Conservation (phyloP, 1,140 invertebrate species). For the Tetragnatha versicolor region DNA sequence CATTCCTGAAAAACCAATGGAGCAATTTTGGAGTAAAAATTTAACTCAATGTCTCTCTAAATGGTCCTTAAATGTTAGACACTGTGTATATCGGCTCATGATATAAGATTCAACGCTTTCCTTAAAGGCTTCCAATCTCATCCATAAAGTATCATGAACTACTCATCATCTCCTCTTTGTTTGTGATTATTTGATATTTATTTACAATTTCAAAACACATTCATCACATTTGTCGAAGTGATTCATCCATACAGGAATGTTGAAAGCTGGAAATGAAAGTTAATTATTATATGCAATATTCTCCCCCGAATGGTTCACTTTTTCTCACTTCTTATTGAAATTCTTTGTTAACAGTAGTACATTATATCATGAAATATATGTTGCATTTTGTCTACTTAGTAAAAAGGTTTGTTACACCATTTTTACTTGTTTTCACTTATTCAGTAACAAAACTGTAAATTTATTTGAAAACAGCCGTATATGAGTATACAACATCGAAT, state of each 20-base stretch:
- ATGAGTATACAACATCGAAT: slow-evolving; percentile 32
- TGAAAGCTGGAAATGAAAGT: slow-evolving; percentile 44
- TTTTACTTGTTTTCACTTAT: slow-evolving; percentile 37
- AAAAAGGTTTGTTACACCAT: slow-evolving; percentile 55
- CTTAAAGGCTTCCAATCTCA: neutral
- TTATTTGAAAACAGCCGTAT: neutral
- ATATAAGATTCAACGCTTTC: neutral
- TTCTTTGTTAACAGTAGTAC: slow-evolving; percentile 54
- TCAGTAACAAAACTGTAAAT: slow-evolving; percentile 22
- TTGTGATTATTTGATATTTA: slow-evolving; percentile 41
- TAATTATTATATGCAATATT: too few species aligned
- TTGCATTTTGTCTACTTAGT: slow-evolving; percentile 55
- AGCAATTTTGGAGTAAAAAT: too few species aligned
- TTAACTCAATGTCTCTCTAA: neutral
- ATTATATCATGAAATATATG: slow-evolving; percentile 53
- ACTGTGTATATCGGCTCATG: slow-evolving; percentile 27
- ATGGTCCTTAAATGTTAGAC: neutral
- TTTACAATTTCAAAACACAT: slow-evolving; percentile 30
- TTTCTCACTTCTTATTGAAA: too few species aligned
- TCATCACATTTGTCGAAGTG: slow-evolving; percentile 34
- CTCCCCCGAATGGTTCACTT: too few species aligned
- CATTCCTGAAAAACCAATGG: slow-evolving; percentile 8
- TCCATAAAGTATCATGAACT: slow-evolving; percentile 14
- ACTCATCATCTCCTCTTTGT: slow-evolving; percentile 9
- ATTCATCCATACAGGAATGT: slow-evolving; percentile 49